Percentiles rank a stretch among this genome's conserved stretches.
phyloP scores from a whole-genome alignment of 2,888 invertebrate genomes.

The Sarcophaga rosellei region DNA sequence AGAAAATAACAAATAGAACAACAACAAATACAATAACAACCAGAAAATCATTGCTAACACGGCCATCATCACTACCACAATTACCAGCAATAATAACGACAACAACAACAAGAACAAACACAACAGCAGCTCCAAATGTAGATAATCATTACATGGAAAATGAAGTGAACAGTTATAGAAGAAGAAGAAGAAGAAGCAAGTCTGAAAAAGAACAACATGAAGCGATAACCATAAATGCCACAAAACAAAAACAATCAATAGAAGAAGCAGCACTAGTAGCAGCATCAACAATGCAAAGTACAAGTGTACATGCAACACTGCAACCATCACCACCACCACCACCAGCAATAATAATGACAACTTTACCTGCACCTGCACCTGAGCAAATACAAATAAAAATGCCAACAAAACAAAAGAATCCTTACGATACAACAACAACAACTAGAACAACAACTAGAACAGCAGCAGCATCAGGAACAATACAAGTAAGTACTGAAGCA shows the following conservation, averaged over 20 bases:
- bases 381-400: constrained; percentile 44
- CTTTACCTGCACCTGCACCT: constrained; percentile 46
- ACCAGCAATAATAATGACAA: constrained; percentile 28
- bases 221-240: constrained; percentile 50
- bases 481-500: neutral
- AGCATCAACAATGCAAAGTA: neutral
- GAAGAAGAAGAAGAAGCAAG: neutral
- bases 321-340: constrained; percentile 2
- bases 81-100: neutral
- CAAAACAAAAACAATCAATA: constrained; percentile 56
- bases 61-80: neutral
- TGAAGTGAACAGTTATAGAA: constrained; percentile 33
- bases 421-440: constrained; percentile 40
- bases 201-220: constrained; percentile 30
- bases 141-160: constrained; percentile 25
- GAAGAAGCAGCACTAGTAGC: constrained; percentile 17
- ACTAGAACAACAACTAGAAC: constrained; percentile 11
- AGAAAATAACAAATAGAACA: constrained; percentile 61
- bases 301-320: neutral
- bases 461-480: constrained; percentile 1
- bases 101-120: constrained; percentile 7
- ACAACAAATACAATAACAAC: constrained; percentile 64
- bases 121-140: neutral
- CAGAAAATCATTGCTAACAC: constrained; percentile 19
- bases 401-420: constrained; percentile 21